Conservation (phyloP, 1,140 invertebrate species). For the Hydropsyche tenuis region DNA sequence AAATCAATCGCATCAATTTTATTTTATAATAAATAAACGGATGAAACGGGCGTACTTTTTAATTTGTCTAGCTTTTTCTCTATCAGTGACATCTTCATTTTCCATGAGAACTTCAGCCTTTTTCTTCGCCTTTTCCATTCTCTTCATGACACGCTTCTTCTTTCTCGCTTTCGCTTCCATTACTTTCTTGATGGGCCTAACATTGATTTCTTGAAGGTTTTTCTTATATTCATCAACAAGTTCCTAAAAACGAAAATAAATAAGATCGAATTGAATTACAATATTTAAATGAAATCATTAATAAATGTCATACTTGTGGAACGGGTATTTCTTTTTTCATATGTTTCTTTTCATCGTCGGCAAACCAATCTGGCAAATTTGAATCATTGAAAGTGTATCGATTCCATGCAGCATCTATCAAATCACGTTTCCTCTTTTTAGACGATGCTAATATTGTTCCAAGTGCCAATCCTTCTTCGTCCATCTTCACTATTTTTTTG, state of each 20-base stretch:
- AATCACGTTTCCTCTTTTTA: conserved; percentile 83
- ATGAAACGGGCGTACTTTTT: conserved; percentile 74
- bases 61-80: conserved; percentile 92
- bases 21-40: not conserved
- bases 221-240: conserved; percentile 77
- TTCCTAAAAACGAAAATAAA: conserved; percentile 59
- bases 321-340: conserved; percentile 81
- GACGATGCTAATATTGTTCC: conserved; percentile 85
- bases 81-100: conserved; percentile 85
- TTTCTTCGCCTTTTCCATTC: conserved; percentile 94
- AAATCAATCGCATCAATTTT: not conserved
- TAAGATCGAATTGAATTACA: not conserved
- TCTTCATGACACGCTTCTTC: conserved; percentile 85
- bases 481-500: conserved; percentile 77
- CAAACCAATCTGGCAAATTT: conserved; percentile 95
- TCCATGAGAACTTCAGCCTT: conserved; percentile 92
- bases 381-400: conserved; percentile 88
- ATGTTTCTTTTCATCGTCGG: conserved; percentile 91
- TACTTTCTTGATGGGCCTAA: conserved; percentile 96
- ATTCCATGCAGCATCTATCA: conserved; percentile 91
- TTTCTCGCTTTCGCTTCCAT: conserved; percentile 98
- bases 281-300: not conserved
- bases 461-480: conserved; percentile 85
- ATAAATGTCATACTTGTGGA: conserved; percentile 70
- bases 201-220: conserved; percentile 86